Conservation (phyloP, 1,140 invertebrate species). For the Mesaphorura yosii region DNA sequence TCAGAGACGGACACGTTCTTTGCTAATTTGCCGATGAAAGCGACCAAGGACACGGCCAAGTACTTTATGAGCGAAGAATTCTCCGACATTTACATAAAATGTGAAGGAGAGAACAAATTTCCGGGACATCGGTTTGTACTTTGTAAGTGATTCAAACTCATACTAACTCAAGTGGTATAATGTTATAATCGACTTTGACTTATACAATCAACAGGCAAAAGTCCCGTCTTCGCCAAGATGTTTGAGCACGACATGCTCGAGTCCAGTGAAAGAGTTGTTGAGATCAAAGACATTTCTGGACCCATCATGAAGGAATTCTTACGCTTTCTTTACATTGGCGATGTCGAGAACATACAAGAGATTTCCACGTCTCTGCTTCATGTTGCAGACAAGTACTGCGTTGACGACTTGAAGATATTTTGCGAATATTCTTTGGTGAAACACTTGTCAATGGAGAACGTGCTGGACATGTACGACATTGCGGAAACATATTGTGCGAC, state of each 20-base stretch:
- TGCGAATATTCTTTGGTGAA: neutral
- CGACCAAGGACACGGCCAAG: too few species aligned
- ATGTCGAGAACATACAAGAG: neutral
- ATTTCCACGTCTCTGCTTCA: neutral
- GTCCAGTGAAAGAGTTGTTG: neutral
- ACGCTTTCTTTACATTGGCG: neutral
- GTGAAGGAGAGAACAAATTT: too few species aligned
- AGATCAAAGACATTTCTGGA: neutral
- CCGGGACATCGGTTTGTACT: too few species aligned
- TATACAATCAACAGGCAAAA: neutral
- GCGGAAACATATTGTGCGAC: too few species aligned
- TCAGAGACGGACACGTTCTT: too few species aligned
- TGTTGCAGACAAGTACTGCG: neutral
- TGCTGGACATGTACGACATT: neutral
- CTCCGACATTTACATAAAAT: too few species aligned
- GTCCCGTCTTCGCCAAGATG: neutral
- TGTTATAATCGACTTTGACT: neutral
- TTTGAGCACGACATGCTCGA: neutral
- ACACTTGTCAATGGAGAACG: neutral
- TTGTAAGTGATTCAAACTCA: too few species aligned
- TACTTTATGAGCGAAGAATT: too few species aligned
- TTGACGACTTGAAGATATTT: neutral
- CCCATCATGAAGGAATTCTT: neutral
- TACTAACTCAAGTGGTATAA: too few species aligned
- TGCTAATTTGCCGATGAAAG: too few species aligned